Evolutionary conservation across 1,140 invertebrate species (phyloP).

Genomic region (Procambarus virginalis): DNA sequence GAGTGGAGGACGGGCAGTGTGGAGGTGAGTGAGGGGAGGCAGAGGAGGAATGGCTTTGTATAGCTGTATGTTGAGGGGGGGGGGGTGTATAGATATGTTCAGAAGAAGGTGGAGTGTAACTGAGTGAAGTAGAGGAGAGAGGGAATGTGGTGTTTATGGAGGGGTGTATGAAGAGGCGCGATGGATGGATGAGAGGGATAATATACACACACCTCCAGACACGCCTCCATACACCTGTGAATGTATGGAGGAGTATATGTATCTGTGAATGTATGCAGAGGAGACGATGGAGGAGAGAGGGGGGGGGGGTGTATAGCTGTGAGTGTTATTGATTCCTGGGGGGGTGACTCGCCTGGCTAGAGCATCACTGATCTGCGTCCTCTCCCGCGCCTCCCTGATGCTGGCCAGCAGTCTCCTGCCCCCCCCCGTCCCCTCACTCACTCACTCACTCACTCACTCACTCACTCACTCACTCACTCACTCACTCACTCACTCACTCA

Average conservation of each 20-base stretch:
- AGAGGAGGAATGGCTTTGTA: not conserved
- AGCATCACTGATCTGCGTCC: not conserved
- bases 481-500: not conserved
- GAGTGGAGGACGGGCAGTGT: not conserved
- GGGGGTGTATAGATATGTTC: no score
- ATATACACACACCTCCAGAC: no score
- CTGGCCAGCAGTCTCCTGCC: not conserved
- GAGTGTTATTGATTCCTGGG: slow-evolving; percentile 5
- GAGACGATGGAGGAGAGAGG: not conserved
- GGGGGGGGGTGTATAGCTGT: not conserved
- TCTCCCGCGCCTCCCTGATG: not conserved
- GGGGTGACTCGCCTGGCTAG: not conserved
- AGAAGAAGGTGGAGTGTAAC: not conserved
- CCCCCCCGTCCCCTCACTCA: no score
- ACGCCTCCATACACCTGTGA: no score
- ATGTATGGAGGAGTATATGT: no score
- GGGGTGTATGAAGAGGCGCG: not conserved
- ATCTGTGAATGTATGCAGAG: not conserved
- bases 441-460: not conserved
- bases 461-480: not conserved
- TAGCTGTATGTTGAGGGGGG: not conserved
- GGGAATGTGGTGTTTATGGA: not conserved
- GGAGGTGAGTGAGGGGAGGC: not conserved
- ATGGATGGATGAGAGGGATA: not conserved
- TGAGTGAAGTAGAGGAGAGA: not conserved